Evolutionary conservation across 2,113 vertebrate genomes (phyloP), one percentile per base, ranked within the genome.

Genomic region (Indri indri): DNA sequence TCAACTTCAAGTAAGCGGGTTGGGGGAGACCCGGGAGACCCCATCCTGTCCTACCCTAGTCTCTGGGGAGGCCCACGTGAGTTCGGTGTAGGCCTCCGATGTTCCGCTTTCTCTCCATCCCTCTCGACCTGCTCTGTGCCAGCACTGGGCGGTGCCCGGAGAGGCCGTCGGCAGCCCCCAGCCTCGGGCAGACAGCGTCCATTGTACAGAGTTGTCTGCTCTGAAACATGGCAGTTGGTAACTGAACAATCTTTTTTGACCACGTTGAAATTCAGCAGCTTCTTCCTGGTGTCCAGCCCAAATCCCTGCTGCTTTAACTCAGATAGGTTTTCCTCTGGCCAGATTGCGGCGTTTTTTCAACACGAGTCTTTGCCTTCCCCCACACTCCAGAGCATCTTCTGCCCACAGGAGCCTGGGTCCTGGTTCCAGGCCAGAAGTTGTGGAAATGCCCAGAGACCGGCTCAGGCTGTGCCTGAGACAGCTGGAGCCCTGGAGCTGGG

Each of bases 1-100:
- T 99, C 99, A 99, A 99, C 98, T 99, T 99, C 99, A 99, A 99
- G 99, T 99, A 97, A 98, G 99, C 97, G 22, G 79, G 37, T 27
- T 32, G 40, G 54, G 16, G 40, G 30, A 10, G 25, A 8, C 12
- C 63, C 6, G 0, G 8, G 87, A 47, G 54, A 45, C 50, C n/a
- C 37, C 9, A 9, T 25, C 11, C 2, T 5, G 1, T 45, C 17
- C 0, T 1, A 1, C 10, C n/a, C 13, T 10, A 2, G 63, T 23
- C 77, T 61, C 22, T 8, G 57, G 9, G 6, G 11, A 63, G 45
- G 20, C 37, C 40, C 3, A 0, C 0, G 0, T 11, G 34, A 32
- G 30, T 61, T 42, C 2, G 0, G 76, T 17, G 18, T 37, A 86
- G 13, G 27, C 25, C 32, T 88, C 76, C 7, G n/a, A 32, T 13